These are phyloP conservation scores for Marisa cornuarietis DNA, from an alignment of 1,140 invertebrate genomes.

Conservation along the genomic window DNA sequence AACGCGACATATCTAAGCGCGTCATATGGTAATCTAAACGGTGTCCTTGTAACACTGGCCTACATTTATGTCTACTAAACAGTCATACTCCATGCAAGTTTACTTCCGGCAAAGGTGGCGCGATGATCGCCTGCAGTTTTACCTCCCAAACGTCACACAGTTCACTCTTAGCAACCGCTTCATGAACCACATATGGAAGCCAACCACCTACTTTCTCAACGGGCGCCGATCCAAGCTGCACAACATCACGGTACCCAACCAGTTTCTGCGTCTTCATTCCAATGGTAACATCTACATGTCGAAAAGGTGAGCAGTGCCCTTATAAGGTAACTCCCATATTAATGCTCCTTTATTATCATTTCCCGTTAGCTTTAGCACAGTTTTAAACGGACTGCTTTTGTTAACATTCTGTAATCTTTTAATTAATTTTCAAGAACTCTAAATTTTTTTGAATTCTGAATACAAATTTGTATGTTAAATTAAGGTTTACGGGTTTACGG, in stretches of 20 bases:
- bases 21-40: no score
- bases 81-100: slow-evolving; percentile 97
- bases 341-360: neutral
- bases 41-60: no score
- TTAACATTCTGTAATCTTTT: no score
- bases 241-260: slow-evolving; percentile 94
- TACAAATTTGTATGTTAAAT: no score
- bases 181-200: slow-evolving; percentile 84
- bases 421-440: no score
- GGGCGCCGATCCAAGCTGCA: slow-evolving; percentile 94
- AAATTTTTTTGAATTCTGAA: no score
- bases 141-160: slow-evolving; percentile 53
- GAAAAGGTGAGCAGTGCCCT: slow-evolving; percentile 78
- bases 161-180: slow-evolving; percentile 64
- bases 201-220: slow-evolving; percentile 94
- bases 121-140: slow-evolving; percentile 68
- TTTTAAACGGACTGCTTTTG: no score
- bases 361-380: no score
- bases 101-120: slow-evolving; percentile 84
- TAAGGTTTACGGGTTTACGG: no score
- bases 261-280: slow-evolving; percentile 81
- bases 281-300: slow-evolving; percentile 94
- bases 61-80: neutral
- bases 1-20: no score
- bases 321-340: neutral